Conservation (phyloP, 2,113 vertebrate genomes). For the Hydropotes inermis region DNA sequence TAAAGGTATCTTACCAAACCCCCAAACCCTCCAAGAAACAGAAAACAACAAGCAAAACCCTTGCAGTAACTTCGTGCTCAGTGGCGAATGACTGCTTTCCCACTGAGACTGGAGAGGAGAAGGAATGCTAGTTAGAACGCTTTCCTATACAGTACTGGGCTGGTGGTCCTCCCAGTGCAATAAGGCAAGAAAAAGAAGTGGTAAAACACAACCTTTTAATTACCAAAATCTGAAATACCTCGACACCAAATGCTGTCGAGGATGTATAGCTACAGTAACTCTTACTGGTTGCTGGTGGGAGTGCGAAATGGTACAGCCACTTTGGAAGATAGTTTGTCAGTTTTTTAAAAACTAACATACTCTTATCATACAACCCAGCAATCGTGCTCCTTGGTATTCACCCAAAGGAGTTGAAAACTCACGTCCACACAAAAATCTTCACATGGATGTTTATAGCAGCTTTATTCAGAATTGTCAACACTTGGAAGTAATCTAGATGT, state of each 20-base stretch:
- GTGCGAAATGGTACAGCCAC: neutral
- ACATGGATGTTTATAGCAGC: neutral
- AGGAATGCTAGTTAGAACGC: neutral
- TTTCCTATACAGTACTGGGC: neutral
- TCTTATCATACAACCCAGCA: neutral
- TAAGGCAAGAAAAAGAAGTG: constrained; percentile 18
- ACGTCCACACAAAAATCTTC: neutral
- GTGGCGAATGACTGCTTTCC: neutral
- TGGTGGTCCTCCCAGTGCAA: neutral
- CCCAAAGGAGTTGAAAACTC: neutral
- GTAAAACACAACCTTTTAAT: neutral
- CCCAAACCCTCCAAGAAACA: neutral
- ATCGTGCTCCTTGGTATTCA: neutral
- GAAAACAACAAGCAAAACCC: neutral
- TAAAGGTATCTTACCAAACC: neutral
- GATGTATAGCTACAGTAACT: neutral
- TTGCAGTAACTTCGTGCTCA: neutral
- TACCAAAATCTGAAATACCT: too few relatives aligned
- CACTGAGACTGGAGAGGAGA: neutral
- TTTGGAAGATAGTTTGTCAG: neutral
- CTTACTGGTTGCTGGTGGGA: neutral
- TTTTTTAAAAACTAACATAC: neutral
- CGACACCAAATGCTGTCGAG: neutral
- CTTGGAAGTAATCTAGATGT: neutral
- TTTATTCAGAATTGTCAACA: neutral